Evolutionary conservation across 1,140 invertebrate species (phyloP), one percentile per base, ranked within the genome.

Genomic region (Drosophila lacteicornis): DNA sequence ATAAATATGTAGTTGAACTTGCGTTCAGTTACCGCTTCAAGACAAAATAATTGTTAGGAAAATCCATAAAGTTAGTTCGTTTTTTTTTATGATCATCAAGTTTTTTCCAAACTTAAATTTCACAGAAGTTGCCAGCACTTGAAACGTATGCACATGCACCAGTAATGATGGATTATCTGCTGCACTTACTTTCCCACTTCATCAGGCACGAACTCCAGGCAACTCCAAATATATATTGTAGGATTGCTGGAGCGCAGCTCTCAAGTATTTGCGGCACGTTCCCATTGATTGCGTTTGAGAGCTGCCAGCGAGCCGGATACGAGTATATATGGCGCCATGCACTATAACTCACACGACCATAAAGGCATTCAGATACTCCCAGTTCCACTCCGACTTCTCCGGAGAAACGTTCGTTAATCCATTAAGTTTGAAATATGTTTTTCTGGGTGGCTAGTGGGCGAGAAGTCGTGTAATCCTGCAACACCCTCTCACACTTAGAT

Each of bases 381-480:
- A 30, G 27, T 13, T 15, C 19, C 33, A 13, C 13, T 57, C 27
- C 55, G 17, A 43, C 25, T 22, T 7, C 36, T 40, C n/a, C 33
- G 15, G 25, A 50, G 25, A 50, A 65, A n/a, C 36, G 61, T 67
- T 67, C 57, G 77, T 71, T 85, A 86, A 86, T 86, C 79, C 82
- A 86, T 86, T 86, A 82, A 86, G 79, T 86, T 79, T 86, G 82
- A 86, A 75, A 86, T 86, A 86, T 86, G 79, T 56, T 85, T 51
- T 60, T 55, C 53, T 40, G 66, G 66, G 55, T 75, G 58, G 50
- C 45, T 62, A 12, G 12, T 33, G 36, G 27, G 62, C 11, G 53
- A 15, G 27, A 30, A 36, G 50, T 51, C 47, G 56, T 45, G 61
- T 12, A n/a, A 38, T 55, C 45, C 57, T 63, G 46, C 27, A 49